Base-by-base conservation (phyloP, 1,140 invertebrate species). In the Holcopasites calliopsidis region DNA sequence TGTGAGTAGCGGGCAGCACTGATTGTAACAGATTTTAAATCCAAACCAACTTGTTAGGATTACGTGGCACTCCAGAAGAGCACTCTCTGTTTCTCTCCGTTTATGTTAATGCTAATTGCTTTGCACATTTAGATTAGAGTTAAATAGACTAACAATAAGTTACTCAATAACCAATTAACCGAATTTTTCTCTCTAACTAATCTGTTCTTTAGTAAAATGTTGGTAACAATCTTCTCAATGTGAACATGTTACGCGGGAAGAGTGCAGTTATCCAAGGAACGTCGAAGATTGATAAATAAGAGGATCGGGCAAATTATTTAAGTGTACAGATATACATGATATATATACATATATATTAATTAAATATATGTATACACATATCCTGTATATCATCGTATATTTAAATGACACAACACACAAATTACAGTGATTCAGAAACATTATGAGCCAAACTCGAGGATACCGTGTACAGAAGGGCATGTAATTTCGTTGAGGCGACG, bases 381-480 rank as follows among this genome's bases (percentile, higher is more conserved):
- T 38, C 64, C 10, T 38, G 4, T 73, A 75, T 75, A 75, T 62
- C 65, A 69, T 83, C 50, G 52, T 83, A 83, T 76, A 83, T 83
- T 83, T 83, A 83, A 83, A 83, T 83, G 79, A 83, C 77, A 83
- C 82, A 83, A 83, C 71, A 83, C 80, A 83, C 82, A 79, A 79
- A 83, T 79, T 83, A 83, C 82, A 83, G 68, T 35, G 40, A 70
- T 66, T 80, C 68, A 69, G 78, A 75, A 75, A 79, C 80, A 83
- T 83, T 83, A 82, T 83, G 52, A 65, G 82, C 76, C 83, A 71
- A 72, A 52, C 42, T 60, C 61, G 78, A 82, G 79, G 70, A 83
- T 71, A 69, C 76, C 47, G 76, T 79, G 49, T 79, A 79, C 55
- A 76, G 79, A 54, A 38, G 58, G 66, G 66, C 76, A 31, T 82